phyloP scores from a whole-genome alignment of 2,113 vertebrate species.

The Python bivittatus region DNA sequence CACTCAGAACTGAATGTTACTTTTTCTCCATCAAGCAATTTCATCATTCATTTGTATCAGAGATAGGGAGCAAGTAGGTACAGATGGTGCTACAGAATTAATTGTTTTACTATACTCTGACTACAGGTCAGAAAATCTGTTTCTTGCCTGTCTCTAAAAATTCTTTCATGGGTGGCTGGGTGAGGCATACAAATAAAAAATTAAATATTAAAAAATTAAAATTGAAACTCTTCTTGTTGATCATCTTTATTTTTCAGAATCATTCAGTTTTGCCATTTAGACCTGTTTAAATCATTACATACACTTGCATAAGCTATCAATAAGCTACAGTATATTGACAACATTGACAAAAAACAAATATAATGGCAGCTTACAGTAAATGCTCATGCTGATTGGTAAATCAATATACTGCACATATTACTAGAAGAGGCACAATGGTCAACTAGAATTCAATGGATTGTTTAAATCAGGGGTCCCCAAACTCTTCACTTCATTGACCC shows the following conservation, averaged over 20 bases:
- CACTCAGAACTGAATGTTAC: constrained; percentile 10
- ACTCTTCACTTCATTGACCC: no score
- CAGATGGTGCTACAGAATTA: constrained; percentile 51
- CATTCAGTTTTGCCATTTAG: not conserved
- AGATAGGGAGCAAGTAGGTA: not conserved
- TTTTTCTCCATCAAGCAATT: constrained; percentile 19
- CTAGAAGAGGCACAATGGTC: no score
- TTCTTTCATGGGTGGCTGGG: not conserved
- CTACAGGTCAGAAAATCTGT: constrained; percentile 36
- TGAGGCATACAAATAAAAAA: not conserved
- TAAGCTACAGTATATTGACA: not conserved
- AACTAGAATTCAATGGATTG: no score
- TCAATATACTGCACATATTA: no score
- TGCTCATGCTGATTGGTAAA: not conserved
- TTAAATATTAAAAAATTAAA: not conserved
- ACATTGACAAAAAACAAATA: not conserved
- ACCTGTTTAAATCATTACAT: not conserved
- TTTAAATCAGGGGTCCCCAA: no score
- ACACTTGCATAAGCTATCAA: not conserved
- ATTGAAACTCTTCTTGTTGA: not conserved
- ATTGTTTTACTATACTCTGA: not conserved
- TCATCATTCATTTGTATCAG: constrained; percentile 30
- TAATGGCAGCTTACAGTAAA: not conserved
- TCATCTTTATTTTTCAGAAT: not conserved
- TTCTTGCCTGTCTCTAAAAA: constrained; percentile 30